Base-by-base conservation (phyloP, 2,888 invertebrate genomes). In the Galeopsomyia nigrocyanea region DNA sequence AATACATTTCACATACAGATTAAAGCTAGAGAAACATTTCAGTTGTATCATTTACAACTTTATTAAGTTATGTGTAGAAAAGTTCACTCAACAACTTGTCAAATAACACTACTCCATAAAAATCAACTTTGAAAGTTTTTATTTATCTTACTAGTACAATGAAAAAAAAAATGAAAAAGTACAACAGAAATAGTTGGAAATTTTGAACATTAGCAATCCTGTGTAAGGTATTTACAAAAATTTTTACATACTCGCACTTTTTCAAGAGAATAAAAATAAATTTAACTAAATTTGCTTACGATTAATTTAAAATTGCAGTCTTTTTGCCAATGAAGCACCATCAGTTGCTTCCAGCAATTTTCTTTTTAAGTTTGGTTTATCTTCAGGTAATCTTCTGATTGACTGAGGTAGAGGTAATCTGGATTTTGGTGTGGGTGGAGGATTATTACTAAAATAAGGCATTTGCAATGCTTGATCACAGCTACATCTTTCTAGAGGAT, bases 381-480 rank as follows among this genome's bases (percentile, higher is more conserved):
- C 91, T 77, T 92, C 91, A 62, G 89, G 87, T 67, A 83, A 82
- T 83, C 89, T 90, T 76, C 88, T 88, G 68, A 94, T 87, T 79
- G 88, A 90, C 19, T 91, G 89, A 1, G 95, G 95, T 82, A 94
- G 88, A 0, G 98, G 98, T 67, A 98, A 86, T 83, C 94, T 94
- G n/a, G 90, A 87, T 1, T 95, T 95, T 9, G 93, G 88, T 0
- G 96, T 93, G 0, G 98, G 97, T 7, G 94, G 91, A 3, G 98
- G 98, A 84, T 94, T 95, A 83, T 95, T 97, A 79, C 93, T 91
- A 84, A 98, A 98, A 84, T 96, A 98, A 0, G 94, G 88, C 95
- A 97, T 94, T 82, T 94, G 91, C 53, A 98, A 88, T 0, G 96
- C 95, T 85, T 95, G 91, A 22, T 93, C 91, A 82, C 96, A 95